phyloP scores from a whole-genome alignment of 2,113 vertebrate genomes.

The Saiga tatarica region DNA sequence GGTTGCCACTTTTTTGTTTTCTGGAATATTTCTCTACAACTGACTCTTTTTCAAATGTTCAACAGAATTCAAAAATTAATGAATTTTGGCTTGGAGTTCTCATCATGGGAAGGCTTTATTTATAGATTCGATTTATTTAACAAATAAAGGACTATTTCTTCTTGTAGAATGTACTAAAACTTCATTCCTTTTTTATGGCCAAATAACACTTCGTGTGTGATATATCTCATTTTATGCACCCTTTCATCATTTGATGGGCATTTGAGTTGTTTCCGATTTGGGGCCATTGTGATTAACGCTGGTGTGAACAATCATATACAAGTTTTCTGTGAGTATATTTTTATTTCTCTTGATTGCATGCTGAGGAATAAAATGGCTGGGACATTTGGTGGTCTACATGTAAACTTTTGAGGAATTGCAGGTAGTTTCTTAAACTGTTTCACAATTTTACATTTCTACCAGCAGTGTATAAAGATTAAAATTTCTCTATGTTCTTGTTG shows the following conservation, averaged over 20 bases:
- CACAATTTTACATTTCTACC: not conserved
- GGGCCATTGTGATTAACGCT: not conserved
- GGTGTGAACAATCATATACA: not conserved
- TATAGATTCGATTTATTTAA: not conserved
- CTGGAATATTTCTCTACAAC: not conserved
- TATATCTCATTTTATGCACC: not conserved
- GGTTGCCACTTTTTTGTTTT: not conserved
- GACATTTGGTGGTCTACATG: not conserved
- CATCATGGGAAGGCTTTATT: not conserved
- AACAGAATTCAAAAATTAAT: not conserved
- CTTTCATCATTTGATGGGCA: not conserved
- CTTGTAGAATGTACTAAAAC: not conserved
- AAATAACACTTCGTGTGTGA: not conserved
- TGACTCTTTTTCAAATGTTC: not conserved
- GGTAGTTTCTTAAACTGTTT: not conserved
- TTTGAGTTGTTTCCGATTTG: not conserved
- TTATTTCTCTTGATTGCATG: not conserved
- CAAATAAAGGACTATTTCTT: not conserved
- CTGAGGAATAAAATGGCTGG: not conserved
- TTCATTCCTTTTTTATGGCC: not conserved
- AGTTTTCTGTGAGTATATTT: not conserved
- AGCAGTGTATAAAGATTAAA: not conserved
- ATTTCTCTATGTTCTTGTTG: not conserved
- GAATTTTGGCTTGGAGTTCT: not conserved
- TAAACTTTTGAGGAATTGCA: not conserved